Evolutionary conservation across 2,797 vertebrate species (phyloP).

Genomic region (Adelosebastes latens): DNA sequence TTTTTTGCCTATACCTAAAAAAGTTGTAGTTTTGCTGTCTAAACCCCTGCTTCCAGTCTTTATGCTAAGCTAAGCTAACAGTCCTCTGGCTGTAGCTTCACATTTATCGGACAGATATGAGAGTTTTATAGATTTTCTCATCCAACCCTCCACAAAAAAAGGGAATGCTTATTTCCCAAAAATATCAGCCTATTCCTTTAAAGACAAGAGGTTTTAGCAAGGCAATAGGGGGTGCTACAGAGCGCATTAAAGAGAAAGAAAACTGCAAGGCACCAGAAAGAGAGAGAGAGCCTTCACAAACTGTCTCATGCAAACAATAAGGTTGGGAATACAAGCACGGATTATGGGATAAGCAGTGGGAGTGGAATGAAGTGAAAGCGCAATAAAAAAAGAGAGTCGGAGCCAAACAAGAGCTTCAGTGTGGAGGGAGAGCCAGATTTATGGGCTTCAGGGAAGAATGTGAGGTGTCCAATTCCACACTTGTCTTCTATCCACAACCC

Average conservation of each 20-base stretch:
- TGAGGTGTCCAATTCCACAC: conserved; percentile 75
- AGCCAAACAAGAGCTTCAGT: conserved; percentile 63
- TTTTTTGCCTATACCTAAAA: too few species aligned
- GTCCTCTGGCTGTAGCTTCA: background rate
- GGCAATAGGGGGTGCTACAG: conserved; percentile 22
- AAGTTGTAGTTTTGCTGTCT: too few species aligned
- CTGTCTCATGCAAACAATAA: conserved; percentile 47
- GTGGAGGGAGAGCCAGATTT: conserved; percentile 61
- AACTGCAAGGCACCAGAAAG: background rate
- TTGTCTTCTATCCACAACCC: conserved; percentile 57
- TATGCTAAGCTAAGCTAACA: background rate
- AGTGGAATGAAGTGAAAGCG: conserved; percentile 59
- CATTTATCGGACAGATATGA: background rate
- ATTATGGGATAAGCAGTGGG: conserved; percentile 60
- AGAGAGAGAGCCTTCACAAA: conserved; percentile 10
- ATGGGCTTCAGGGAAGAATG: conserved; percentile 71
- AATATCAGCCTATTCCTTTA: background rate
- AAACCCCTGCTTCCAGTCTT: background rate
- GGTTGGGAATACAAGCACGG: conserved; percentile 40
- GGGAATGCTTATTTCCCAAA: background rate
- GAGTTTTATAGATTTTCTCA: background rate
- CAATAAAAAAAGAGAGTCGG: conserved; percentile 32
- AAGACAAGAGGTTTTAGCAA: background rate
- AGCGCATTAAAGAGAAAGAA: background rate
- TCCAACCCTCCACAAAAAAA: background rate